phyloP scores from a whole-genome alignment of 1,140 invertebrate species.

The Aleiodes sp. region DNA sequence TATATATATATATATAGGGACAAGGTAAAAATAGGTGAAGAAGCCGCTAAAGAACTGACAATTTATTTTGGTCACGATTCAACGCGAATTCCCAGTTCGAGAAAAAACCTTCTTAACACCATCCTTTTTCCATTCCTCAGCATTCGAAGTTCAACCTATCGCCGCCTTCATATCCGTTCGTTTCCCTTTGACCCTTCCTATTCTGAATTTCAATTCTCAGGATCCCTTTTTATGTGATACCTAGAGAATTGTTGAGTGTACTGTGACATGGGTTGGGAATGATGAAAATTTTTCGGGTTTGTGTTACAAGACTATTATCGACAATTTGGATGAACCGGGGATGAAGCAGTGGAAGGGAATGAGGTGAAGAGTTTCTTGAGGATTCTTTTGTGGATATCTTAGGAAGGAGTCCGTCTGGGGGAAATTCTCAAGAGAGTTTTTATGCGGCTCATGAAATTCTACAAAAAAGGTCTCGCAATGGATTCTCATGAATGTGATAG shows the following conservation, averaged over 20 bases:
- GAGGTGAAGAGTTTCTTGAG: too few relatives aligned
- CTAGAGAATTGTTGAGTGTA: neutral
- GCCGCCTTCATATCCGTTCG: neutral
- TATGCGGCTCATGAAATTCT: too few relatives aligned
- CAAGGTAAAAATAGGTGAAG: neutral
- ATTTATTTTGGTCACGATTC: conserved; percentile 30
- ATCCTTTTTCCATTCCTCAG: neutral
- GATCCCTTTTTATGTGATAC: conserved; percentile 14
- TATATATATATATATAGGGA: neutral
- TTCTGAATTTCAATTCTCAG: conserved; percentile 8
- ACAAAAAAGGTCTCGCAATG: too few relatives aligned
- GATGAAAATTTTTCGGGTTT: neutral
- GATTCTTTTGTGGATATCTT: too few relatives aligned
- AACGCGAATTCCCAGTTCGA: conserved; percentile 9
- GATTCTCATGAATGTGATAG: too few relatives aligned
- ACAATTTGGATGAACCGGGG: too few relatives aligned
- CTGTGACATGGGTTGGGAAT: neutral
- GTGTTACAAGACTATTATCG: too few relatives aligned
- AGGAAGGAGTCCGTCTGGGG: too few relatives aligned
- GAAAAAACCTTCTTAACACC: neutral
- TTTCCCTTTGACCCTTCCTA: conserved; percentile 3
- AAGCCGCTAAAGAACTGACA: conserved; percentile 11
- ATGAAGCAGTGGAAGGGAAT: too few relatives aligned
- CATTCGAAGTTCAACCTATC: neutral
- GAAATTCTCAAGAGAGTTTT: too few relatives aligned